Base-by-base conservation (phyloP, 2,888 invertebrate species). In the Crocallis elinguaria region DNA sequence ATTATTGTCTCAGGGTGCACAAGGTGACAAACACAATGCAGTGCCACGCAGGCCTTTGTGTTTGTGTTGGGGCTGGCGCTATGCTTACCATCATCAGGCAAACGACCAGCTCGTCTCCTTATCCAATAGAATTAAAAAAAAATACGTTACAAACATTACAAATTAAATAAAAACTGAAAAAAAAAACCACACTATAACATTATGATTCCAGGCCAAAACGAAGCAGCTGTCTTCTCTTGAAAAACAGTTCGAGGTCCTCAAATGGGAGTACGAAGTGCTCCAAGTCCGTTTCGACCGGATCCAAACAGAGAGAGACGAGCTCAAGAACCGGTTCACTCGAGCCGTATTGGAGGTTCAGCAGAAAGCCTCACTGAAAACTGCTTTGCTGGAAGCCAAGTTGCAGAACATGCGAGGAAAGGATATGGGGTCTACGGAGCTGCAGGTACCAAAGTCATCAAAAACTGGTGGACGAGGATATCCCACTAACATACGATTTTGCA, bases 301-400 rank as follows among this genome's bases (percentile, higher is more conserved):
- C 0, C 88, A 95, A 60, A 86, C 87, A 0, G 98, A 98, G 76
- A 92, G 97, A 8, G 95, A 97, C 68, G 95, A 96, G 44, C 82
- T 98, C 14, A 96, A 96, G 73, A 82, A 92, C 2, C 79, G 95
- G 75, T 98, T 98, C 80, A 94, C 96, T 7, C 93, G 95, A 57
- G 96, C 97, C 0, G 94, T 98, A 38, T 88, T 97, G 32, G 98
- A 98, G 73, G 94, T 98, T 2, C 98, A 98, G 77, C 97, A 97
- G 79, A 96, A 96, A 77, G 95, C 96, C 0, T 95, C 96, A 3
- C 82, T 96, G 69, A 97, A 96, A 81, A 96, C 96, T 62, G 94
- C 96, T 0, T 83, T 98, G 3, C 82, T 98, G 41, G 97, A 98
- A 93, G 95, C 83, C 86, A 96, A 74, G 94, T 94, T 84, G 92